Evolutionary conservation across 2,888 invertebrate species (phyloP), one percentile per base, ranked within the genome.

Genomic region (Spodoptera exigua): DNA sequence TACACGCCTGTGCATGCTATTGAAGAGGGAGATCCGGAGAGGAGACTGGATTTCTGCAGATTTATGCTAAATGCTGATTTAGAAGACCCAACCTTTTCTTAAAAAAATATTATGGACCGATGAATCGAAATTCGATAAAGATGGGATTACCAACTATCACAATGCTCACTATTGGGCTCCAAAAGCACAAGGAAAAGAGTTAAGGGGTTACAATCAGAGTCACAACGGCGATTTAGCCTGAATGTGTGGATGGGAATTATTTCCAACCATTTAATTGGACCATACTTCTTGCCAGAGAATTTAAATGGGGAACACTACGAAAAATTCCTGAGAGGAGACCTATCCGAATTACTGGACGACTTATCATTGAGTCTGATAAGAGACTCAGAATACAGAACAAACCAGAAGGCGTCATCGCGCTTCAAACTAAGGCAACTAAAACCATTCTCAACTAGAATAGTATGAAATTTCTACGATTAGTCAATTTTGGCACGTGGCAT

Each of bases 171-270:
- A 73, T 44, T 76, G 76, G 77, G 71, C 68, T 11, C 56, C 68
- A 3, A 76, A 78, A 70, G 54, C 14, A 59, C 18, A 14, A 37
- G 5, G 53, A 47, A 81, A 35, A 52, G 72, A 41, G 16, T 44
- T 46, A 74, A 69, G 49, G 72, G 77, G n/a, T n/a, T n/a, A n/a
- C n/a, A n/a, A n/a, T n/a, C n/a, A n/a, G n/a, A n/a, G 18, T 76
- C 74, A 17, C 80, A 79, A 67, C 18, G 73, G 58, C 18, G 73
- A 47, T 79, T 80, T 39, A 62, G 56, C 10, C 10, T 78, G 13
- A 77, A 80, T 61, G 77, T 79, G 27, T 78, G 75, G 71, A 75
- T 74, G 73, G 79, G 77, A 7, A 74, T 78, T 5, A 77, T 79
- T 4, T 51, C 53, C 0, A 69, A 78, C 13, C 52, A 71, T n/a